Evolutionary conservation across 2,113 vertebrate genomes (phyloP), one percentile per base, ranked within the genome.

Genomic region (Paradoxurus hermaphroditus): DNA sequence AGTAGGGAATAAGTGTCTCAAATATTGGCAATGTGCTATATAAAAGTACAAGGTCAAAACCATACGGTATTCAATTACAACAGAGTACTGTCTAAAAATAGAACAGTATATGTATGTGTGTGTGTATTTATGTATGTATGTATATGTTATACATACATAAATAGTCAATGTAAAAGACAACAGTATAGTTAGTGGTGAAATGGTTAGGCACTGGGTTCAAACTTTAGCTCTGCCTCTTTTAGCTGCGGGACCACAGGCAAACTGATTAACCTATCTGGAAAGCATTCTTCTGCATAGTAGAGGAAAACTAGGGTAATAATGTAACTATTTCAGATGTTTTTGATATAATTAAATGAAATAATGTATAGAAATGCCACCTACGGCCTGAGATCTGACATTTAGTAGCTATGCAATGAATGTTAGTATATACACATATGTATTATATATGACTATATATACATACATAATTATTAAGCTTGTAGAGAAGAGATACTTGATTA

Each of bases 271-370:
- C 27, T 95, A 51, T 92, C 65, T 68, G 23, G 10, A 85, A 91
- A 89, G 51, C 63, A 73, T 46, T 72, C 16, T 78, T 90, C 25
- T 72, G 15, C 29, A 10, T 29, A 53, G 18, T 70, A 21, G 36
- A n/a, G 34, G 11, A 75, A 86, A 46, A 67, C 59, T 1, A 27
- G 44, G 36, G 34, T 73, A 75, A 90, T 9, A 34, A 44, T 12
- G 21, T 68, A 59, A n/a, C 16, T 39, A 29, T 18, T 14, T 53
- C 63, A 75, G 14, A 51, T 25, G 16, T 36, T 85, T 87, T 86
- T 75, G 8, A 62, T 81, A 82, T 39, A 79, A 68, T 78, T 53
- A 94, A 83, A 68, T 91, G 44, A 93, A 83, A 63, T 31, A 63
- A 94, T 36, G 3, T 92, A 62, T 63, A 81, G 70, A 86, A 92